These are phyloP conservation scores for Acanthaster planci DNA, from an alignment of 35 echinoderm and acorn worm genomes.

Conservation along the genomic window DNA sequence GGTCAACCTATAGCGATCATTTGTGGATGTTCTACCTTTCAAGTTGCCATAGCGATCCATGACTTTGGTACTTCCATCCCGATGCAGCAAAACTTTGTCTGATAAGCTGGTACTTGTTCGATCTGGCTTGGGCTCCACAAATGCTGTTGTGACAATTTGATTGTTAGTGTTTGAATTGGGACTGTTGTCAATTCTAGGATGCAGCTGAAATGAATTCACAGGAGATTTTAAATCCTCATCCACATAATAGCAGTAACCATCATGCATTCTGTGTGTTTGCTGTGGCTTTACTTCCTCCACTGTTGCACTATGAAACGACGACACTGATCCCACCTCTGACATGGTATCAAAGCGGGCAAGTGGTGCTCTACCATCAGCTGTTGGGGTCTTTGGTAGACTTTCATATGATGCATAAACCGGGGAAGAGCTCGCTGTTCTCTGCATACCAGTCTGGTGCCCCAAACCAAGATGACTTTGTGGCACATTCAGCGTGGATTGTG, in stretches of 20 bases:
- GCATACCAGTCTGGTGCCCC: background rate
- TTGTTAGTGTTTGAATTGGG: background rate
- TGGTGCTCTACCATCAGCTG: slow-evolving; percentile 33
- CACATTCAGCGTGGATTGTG: background rate
- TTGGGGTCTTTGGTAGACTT: background rate
- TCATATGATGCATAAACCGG: background rate
- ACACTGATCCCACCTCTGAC: slow-evolving; percentile 57
- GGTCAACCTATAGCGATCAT: slow-evolving; percentile 73
- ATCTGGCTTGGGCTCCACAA: slow-evolving; percentile 10
- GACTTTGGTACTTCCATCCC: slow-evolving; percentile 60
- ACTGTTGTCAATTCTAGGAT: slow-evolving; percentile 1
- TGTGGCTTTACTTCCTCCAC: slow-evolving; percentile 36
- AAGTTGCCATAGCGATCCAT: slow-evolving; percentile 77
- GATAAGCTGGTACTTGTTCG: background rate
- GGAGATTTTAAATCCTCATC: slow-evolving; percentile 60
- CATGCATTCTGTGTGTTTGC: background rate
- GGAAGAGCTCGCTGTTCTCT: background rate
- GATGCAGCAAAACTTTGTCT: slow-evolving; percentile 14
- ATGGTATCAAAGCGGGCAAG: slow-evolving; percentile 75
- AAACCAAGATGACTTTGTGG: background rate
- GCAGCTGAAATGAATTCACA: background rate
- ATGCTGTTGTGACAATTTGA: slow-evolving; percentile 47
- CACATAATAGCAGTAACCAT: slow-evolving; percentile 86
- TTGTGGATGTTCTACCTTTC: slow-evolving; percentile 65
- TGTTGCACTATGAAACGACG: slow-evolving; percentile 43